Evolutionary conservation across 2,113 vertebrate species (phyloP), one percentile per base, ranked within the genome.

Genomic region (Plectropomus leopardus): DNA sequence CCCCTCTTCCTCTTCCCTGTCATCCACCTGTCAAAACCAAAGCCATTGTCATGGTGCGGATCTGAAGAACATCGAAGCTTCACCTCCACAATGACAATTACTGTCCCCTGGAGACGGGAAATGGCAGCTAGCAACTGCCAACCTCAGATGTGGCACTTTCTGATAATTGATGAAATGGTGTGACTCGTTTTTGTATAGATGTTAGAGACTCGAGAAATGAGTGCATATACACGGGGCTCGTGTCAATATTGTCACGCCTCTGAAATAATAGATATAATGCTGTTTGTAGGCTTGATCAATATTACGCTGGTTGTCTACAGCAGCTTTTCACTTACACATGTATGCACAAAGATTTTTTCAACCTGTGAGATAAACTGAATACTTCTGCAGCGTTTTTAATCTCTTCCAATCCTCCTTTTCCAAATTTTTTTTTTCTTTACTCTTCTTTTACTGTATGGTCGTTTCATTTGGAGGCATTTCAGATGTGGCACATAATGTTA

Each of bases 11-110:
- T 59, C 60, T 28, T 67, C 40, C 63, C 51, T 85, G 71, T 83
- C 84, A 80, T 80, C 78, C 78, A 72, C 66, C 76, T 89, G 92
- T 93, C 90, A 88, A 65, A 87, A 86, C 95, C 92, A 59, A 89
- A 93, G 68, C 96, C 95, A 26, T 95, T 96, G 89, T 95, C 96
- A 40, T 91, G 92, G 80, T 95, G 91, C 51, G 73, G 86, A 91
- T 95, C 93, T 96, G 92, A 88, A 88, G 34, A 87, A 60, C 84
- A 77, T 51, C 51, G 57, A 40, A 70, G 58, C 72, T 79, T 84
- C 36, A 64, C 61, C 61, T 73, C 53, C 28, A 79, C 83, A 84
- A 88, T 88, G 80, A 85, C 85, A 91, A 92, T 86, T 86, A 89
- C 64, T 55, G 53, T 70, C 54, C 72, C 54, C 45, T n/a, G 10